Base-by-base conservation (phyloP, 2,797 vertebrate genomes). In the Jordanella pulchra region DNA sequence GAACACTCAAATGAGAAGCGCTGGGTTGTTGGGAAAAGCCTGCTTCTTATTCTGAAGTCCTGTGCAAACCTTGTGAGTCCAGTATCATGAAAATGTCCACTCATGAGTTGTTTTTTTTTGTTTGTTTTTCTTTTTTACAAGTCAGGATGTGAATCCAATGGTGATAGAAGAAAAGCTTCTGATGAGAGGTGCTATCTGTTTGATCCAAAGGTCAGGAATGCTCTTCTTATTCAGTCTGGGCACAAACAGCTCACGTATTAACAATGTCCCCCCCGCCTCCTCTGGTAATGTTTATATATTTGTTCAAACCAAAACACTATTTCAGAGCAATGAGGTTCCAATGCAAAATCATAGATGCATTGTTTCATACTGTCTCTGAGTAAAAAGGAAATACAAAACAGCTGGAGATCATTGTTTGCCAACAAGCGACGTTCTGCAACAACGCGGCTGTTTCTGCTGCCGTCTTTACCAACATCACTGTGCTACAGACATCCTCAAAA, bases 241-340 rank as follows among this genome's bases (percentile, higher is more conserved):
- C 81, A 82, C 87, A 92, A 88, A 91, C 84, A 85, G 86, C 84
- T 88, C 81, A 93, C 86, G 68, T 80, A 79, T 83, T 63, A 63
- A 63, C 56, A 42, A n/a, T 25, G 10, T 11, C 58, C 58, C 17
- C 56, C 30, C 21, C 18, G 78, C 48, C 78, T 72, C 64, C 72
- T 88, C 86, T 74, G 83, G 73, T 84, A 71, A 76, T 87, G 82
- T 90, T 88, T 82, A 88, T 86, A 91, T 89, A 87, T 91, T 86
- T 89, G 89, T 89, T 90, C 70, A 93, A 92, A 91, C 78, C 84
- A 89, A 91, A 91, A 88, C 77, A 82, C 82, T 81, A 87, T 83
- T 91, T 86, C 88, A 91, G 89, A 89, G 91, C 86, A 92, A 90
- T 65, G 68, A 69, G 67, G 72, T 78, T 86, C 84, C 89, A 87